Base-by-base conservation (phyloP, 1,140 invertebrate species). In the Holotrichia oblita region DNA sequence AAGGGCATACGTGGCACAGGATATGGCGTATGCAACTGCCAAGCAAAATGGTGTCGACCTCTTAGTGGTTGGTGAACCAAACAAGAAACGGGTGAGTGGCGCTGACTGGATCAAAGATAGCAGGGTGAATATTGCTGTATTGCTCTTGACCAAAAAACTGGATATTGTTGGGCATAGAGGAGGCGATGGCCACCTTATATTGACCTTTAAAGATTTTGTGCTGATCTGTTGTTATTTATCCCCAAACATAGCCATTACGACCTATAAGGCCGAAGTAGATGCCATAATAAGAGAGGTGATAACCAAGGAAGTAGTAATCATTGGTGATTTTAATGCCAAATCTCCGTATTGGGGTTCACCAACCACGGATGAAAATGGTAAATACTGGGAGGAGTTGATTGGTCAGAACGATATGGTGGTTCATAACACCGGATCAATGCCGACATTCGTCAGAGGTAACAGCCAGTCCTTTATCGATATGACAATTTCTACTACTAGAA, bases 301-400 rank as follows among this genome's bases (percentile, higher is more conserved):
- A 40, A 17, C 0, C 6, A 73, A 74, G 14, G 42, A 79, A 41
- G 40, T 76, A 3, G 40, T 85, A 0, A 80, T 85, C 10, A 78
- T 79, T 41, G 83, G 82, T 17, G 84, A 85, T 76, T 80, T 83
- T 40, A 84, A 85, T 55, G 73, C 78, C 12, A 83, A 81, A 78
- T 78, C 80, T 2, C 42, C 76, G 3, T 77, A 81, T 27, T 84
- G 82, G 82, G 82, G 81, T 2, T 80, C 80, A 55, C 40, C 80
- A 41, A 22, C n/a, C 14, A 40, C 59, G 3, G 80, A 84, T 79
- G 77, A 40, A 20, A 81, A 79, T 77, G 83, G 82, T 17, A 74
- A n/a, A 64, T n/a, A 34, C 9, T 61, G 80, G 0, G 8, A 41
- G 22, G 81, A 83, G 59, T 44, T 79, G 77, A 77, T 64, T 0